phyloP scores from a whole-genome alignment of 2,797 vertebrate species.

The Ctenochaetus hawaiiensis region DNA sequence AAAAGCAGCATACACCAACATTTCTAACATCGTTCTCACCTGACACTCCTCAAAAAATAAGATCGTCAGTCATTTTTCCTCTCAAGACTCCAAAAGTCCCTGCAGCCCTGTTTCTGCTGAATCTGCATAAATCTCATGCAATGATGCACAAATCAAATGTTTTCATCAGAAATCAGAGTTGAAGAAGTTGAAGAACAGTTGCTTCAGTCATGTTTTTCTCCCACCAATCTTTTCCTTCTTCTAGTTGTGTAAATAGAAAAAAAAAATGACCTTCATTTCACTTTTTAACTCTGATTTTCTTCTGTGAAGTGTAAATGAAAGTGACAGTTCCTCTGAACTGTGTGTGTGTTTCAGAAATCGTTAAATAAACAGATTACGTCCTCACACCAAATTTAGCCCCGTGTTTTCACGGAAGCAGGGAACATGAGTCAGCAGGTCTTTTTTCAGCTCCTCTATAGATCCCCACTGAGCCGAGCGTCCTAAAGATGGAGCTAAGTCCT shows the following conservation, averaged over 20 bases:
- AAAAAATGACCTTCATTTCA: background rate
- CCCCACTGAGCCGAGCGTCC: conserved; percentile 43
- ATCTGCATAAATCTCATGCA: too few relatives aligned
- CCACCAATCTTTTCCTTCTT: background rate
- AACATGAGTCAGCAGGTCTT: conserved; percentile 73
- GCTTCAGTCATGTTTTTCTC: too few relatives aligned
- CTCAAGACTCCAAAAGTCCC: too few relatives aligned
- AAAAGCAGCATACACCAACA: background rate
- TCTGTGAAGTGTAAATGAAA: background rate
- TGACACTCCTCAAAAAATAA: too few relatives aligned
- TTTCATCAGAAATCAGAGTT: too few relatives aligned
- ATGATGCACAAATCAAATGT: too few relatives aligned
- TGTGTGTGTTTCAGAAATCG: conserved; percentile 12
- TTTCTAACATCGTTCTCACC: background rate
- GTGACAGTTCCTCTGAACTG: background rate
- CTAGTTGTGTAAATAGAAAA: background rate
- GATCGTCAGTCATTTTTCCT: too few relatives aligned
- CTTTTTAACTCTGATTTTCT: background rate
- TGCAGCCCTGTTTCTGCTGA: too few relatives aligned
- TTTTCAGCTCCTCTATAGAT: conserved; percentile 44
- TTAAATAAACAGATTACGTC: conserved; percentile 41
- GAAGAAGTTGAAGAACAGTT: too few relatives aligned
- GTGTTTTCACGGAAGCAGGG: conserved; percentile 31
- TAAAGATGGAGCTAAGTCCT: conserved; percentile 54
- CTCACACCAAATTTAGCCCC: conserved; percentile 58